phyloP scores from a whole-genome alignment of 2,888 invertebrate genomes.

The Melieria crassipennis region DNA sequence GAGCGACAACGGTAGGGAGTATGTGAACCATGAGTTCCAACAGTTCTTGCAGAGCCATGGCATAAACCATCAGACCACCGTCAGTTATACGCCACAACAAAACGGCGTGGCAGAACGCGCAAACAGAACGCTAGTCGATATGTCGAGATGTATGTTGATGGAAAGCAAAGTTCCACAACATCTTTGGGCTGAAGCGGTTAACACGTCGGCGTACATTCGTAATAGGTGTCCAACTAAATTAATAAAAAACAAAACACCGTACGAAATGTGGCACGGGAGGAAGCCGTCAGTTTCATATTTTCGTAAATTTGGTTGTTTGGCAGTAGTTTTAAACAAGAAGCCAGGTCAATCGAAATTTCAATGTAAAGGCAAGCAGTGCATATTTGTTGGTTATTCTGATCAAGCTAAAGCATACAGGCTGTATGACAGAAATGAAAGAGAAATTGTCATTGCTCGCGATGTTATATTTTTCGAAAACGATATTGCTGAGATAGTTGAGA shows the following conservation, averaged over 20 bases:
- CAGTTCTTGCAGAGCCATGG: not conserved
- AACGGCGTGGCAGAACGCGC: conserved; percentile 38
- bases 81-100: conserved; percentile 29
- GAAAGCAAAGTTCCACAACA: conserved; percentile 44
- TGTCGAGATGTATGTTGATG: conserved; percentile 49
- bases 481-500: not conserved
- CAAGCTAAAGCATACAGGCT: conserved; percentile 39
- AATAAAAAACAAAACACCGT: conserved; percentile 38
- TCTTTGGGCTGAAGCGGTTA: conserved; percentile 43
- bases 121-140: conserved; percentile 44
- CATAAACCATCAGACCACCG: not conserved
- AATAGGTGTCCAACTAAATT: conserved; percentile 35
- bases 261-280: conserved; percentile 38
- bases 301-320: conserved; percentile 35
- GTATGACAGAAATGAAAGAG: conserved; percentile 32
- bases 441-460: conserved; percentile 35
- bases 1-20: conserved; percentile 2
- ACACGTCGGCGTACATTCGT: conserved; percentile 36
- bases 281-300: conserved; percentile 37
- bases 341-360: conserved; percentile 33
- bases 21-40: not conserved
- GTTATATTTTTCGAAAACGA: conserved; percentile 39
- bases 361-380: conserved; percentile 31
- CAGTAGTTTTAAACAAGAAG: conserved; percentile 33
- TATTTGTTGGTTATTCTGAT: conserved; percentile 38